Evolutionary conservation across 2,113 vertebrate genomes (phyloP), one percentile per base, ranked within the genome.

Genomic region (Ceyx melanurus): DNA sequence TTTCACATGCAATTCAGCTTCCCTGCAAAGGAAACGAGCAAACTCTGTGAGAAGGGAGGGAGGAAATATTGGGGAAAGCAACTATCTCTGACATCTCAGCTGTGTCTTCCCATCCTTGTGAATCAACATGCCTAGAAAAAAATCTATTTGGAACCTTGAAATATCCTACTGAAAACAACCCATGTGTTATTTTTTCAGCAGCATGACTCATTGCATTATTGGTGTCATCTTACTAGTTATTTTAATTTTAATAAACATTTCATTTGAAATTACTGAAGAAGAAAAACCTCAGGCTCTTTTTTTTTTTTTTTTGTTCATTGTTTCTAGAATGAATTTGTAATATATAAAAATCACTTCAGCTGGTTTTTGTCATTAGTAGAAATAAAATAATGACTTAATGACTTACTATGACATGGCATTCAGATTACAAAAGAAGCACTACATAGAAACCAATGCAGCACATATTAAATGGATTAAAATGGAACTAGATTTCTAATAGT

Each of bases 381-480:
- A 93, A 94, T 91, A 92, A 92, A 96, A 89, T 81, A 94, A 84
- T 71, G 56, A 82, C 86, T 92, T 68, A 79, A 79, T 92, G 77
- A 87, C 86, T 95, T 92, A 91, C 51, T 85, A 92, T 94, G 91
- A 91, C 71, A 81, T 82, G 78, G 67, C 64, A 93, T 89, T 94
- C 82, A 77, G 84, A 83, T 93, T 93, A 94, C 87, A 92, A 93
- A 96, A 93, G 84, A 65, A 89, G 42, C 74, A 67, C 78, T 85
- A 66, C 48, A 88, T 50, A 82, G 89, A 94, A 96, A 66, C n/a
- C 67, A 92, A 29, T 42, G 37, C 26, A 76, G 37, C 46, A 80
- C 95, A 96, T 80, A 92, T 88, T 93, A 95, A 93, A 96, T 64
- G 75, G 60, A 92, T 95, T 95, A 96, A 96, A 96, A 89, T 43